Evolutionary conservation across 1,140 invertebrate genomes (phyloP).

Genomic region (Notospermus geniculatus): DNA sequence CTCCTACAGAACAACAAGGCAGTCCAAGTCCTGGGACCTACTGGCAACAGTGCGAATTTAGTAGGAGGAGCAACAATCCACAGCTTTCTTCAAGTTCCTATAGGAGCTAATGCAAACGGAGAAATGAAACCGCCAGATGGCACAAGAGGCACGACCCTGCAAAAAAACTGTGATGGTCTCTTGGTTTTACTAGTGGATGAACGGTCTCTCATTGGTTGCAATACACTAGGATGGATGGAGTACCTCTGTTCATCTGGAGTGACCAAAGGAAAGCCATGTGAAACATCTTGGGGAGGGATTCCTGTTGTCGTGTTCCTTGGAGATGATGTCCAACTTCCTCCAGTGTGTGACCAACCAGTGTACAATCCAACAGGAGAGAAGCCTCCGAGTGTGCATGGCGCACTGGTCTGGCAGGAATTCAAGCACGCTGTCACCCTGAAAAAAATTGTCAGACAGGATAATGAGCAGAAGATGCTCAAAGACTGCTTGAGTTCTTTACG

Average conservation of each 20-base stretch:
- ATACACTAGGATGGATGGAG: slow-evolving; percentile 22
- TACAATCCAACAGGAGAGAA: slow-evolving; percentile 13
- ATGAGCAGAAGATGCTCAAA: slow-evolving; percentile 17
- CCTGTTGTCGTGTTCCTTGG: slow-evolving; percentile 29
- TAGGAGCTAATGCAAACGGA: slow-evolving; percentile 5
- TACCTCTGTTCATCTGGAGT: slow-evolving; percentile 24
- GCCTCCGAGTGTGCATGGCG: slow-evolving; percentile 21
- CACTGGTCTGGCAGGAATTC: slow-evolving; percentile 24
- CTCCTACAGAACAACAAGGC: slow-evolving; percentile 21
- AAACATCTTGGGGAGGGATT: slow-evolving; percentile 23
- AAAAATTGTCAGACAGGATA: slow-evolving; percentile 18
- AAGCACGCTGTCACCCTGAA: slow-evolving; percentile 17
- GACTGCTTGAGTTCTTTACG: slow-evolving; percentile 11
- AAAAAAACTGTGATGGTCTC: slow-evolving; percentile 16
- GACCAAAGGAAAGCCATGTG: neutral
- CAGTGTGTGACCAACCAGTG: slow-evolving; percentile 24
- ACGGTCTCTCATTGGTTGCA: slow-evolving; percentile 25
- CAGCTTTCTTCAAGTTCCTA: slow-evolving; percentile 24
- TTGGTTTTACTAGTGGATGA: slow-evolving; percentile 27
- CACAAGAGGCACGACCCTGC: slow-evolving; percentile 11
- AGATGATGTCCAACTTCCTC: slow-evolving; percentile 29
- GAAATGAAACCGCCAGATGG: slow-evolving; percentile 21
- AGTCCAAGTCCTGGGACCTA: slow-evolving; percentile 27
- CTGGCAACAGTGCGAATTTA: slow-evolving; percentile 27
- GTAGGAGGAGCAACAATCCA: slow-evolving; percentile 23